Evolutionary conservation across 2,888 invertebrate genomes (phyloP), one percentile per base, ranked within the genome.

Genomic region (Drosophila anomalata): DNA sequence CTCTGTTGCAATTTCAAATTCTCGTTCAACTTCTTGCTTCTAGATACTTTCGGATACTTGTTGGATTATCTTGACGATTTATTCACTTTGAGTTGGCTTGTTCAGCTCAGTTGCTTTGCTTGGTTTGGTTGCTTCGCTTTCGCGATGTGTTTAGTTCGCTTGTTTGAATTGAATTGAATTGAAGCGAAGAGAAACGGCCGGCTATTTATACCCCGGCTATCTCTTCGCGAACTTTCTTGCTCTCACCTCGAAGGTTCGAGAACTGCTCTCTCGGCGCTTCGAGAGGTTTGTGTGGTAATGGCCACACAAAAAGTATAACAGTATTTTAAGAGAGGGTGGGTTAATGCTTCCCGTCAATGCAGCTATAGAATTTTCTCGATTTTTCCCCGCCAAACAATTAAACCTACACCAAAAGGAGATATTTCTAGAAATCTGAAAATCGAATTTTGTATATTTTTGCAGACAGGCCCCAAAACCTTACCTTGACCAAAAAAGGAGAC

Each of bases 141-240:
- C 46, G 58, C 67, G 73, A 73, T 68, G 74, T 69, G 67, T 47
- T 77, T 70, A 69, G 67, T 71, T 86, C 42, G 76, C 66, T 81
- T 87, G 71, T 20, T 87, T 74, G 66, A 73, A 47, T 77, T 80
- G 42, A 78, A 78, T 46, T 82, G 83, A 36, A 41, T 29, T 24
- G 22, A 24, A 24, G n/a, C 60, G 12, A 65, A 58, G 68, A 70
- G 75, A 42, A 58, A 75, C n/a, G 46, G 39, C 14, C 56, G 41
- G 57, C 46, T 81, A 84, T 83, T 83, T 83, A 83, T 83, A 83
- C 82, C 31, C 42, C 1, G 2, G 41, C 42, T 61, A 71, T 52
- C 76, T 73, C 42, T 58, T 63, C 58, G 22, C 61, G 29, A 17
- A 17, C 17, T 17, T 17, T 17, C 17, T 26, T 50, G 59, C 73